phyloP scores from a whole-genome alignment of 2,888 invertebrate genomes.

The Caenorhabditis sp. region DNA sequence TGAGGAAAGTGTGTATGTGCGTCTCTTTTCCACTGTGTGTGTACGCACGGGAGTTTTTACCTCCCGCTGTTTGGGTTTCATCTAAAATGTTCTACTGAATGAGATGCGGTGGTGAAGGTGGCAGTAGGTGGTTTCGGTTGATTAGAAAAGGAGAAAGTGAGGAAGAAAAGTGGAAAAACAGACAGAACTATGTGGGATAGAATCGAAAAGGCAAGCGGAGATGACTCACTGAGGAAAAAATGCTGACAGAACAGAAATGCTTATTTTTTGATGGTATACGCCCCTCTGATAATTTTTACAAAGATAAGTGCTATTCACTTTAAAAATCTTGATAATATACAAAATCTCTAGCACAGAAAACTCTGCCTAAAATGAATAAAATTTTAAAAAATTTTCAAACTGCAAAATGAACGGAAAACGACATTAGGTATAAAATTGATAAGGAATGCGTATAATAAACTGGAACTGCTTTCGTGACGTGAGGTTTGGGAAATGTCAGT shows the following conservation, averaged over 20 bases:
- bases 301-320: too few species aligned
- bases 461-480: neutral
- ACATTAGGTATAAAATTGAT: neutral
- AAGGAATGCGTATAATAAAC: neutral
- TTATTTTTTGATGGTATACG: neutral
- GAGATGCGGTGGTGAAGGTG: neutral
- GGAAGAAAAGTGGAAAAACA: neutral
- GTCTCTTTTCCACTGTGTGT: slow-evolving; percentile 25
- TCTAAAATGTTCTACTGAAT: slow-evolving; percentile 19
- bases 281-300: too few species aligned
- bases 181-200: neutral
- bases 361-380: too few species aligned
- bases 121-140: slow-evolving; percentile 10
- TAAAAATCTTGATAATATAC: too few species aligned
- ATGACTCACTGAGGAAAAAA: slow-evolving; percentile 8
- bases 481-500: slow-evolving; percentile 29
- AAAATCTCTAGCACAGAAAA: too few species aligned
- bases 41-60: slow-evolving; percentile 51
- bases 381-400: neutral
- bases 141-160: neutral
- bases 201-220: neutral
- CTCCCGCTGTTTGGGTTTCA: slow-evolving; percentile 52
- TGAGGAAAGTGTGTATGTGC: slow-evolving; percentile 4
- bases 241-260: neutral
- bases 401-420: neutral